phyloP scores from a whole-genome alignment of 2,113 vertebrate genomes.

The Gymnobelideus leadbeateri region DNA sequence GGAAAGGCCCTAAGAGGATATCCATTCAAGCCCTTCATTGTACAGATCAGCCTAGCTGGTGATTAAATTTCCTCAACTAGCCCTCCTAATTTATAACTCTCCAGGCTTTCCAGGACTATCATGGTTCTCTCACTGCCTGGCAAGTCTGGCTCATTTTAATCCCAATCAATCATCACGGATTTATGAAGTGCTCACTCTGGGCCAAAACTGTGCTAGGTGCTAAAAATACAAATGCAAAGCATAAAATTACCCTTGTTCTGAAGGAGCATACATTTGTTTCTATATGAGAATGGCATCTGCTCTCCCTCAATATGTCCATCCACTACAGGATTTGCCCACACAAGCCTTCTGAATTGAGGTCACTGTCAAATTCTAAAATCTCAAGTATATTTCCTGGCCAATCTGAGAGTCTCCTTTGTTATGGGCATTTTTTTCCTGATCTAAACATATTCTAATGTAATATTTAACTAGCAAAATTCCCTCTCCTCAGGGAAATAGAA shows the following conservation, averaged over 20 bases:
- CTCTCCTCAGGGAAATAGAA: neutral
- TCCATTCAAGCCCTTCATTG: neutral
- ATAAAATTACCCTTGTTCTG: neutral
- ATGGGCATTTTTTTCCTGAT: neutral
- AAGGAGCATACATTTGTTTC: neutral
- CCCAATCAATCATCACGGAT: neutral
- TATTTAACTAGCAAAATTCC: neutral
- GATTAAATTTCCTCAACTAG: neutral
- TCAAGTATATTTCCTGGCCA: neutral
- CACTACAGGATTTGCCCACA: neutral
- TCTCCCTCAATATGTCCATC: neutral
- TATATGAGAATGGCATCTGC: neutral
- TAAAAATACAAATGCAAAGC: neutral
- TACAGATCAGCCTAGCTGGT: neutral
- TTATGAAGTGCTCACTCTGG: neutral
- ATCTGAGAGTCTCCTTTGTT: neutral
- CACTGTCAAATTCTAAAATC: neutral
- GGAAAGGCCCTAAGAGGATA: neutral
- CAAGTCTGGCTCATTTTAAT: neutral
- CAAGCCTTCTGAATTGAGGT: neutral
- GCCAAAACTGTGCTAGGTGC: neutral
- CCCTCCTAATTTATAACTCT: neutral
- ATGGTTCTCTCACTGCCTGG: neutral
- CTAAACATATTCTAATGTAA: neutral
- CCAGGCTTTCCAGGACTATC: neutral